Evolutionary conservation across 37 sponge, comb jelly and placozoan genomes (phyloP).

Genomic region (Axinella damicornis): DNA sequence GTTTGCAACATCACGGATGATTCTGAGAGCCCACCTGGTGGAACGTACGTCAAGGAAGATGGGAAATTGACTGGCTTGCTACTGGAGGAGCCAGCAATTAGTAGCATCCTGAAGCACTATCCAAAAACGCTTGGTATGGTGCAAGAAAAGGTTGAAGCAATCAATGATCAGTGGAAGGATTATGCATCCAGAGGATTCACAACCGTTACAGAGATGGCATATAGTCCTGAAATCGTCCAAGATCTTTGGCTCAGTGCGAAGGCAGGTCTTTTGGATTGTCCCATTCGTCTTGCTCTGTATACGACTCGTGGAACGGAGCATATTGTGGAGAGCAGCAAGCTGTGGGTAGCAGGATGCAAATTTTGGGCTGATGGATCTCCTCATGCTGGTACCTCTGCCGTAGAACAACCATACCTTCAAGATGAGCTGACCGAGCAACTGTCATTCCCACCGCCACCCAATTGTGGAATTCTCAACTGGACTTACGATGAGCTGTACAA

Average conservation of each 20-base stretch:
- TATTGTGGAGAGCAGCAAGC: slow-evolving; percentile 13
- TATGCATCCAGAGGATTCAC: slow-evolving; percentile 65
- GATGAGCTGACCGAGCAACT: slow-evolving; percentile 40
- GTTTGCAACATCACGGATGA: slow-evolving; percentile 14
- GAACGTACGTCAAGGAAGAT: slow-evolving; percentile 13
- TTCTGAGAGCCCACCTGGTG: slow-evolving; percentile 6
- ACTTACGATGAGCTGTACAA: slow-evolving; percentile 6
- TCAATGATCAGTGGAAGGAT: slow-evolving; percentile 20
- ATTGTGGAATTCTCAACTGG: slow-evolving; percentile 36
- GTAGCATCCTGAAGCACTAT: background rate
- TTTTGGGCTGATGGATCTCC: slow-evolving; percentile 72
- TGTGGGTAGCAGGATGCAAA: slow-evolving; percentile 62
- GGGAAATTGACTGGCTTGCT: slow-evolving; percentile 60
- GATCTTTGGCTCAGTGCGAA: background rate
- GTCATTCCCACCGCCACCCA: slow-evolving; percentile 34
- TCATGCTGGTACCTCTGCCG: slow-evolving; percentile 53
- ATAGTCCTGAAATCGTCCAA: background rate
- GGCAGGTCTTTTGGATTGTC: background rate
- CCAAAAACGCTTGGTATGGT: background rate
- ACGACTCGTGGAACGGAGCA: background rate
- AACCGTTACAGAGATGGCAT: slow-evolving; percentile 72
- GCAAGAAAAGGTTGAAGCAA: background rate
- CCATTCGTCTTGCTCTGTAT: background rate
- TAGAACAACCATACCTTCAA: slow-evolving; percentile 49
- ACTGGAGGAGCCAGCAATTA: slow-evolving; percentile 19